Evolutionary conservation across 2,113 vertebrate genomes (phyloP).

Genomic region (Syngnathus typhle): DNA sequence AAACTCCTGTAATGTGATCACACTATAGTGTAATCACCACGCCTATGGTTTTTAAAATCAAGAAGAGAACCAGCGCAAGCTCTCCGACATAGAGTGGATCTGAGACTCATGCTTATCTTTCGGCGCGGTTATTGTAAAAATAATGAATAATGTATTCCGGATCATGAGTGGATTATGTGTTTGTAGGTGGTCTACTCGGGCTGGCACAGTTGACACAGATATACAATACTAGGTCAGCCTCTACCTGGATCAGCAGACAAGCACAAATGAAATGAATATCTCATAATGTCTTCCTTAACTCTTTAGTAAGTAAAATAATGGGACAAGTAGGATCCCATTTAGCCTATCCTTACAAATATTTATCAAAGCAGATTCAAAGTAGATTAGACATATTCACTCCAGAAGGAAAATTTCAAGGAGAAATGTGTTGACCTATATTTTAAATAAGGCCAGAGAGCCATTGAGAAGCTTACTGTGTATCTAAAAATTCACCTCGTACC

Average conservation of each 20-base stretch:
- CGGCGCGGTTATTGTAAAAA: slow-evolving; percentile 22
- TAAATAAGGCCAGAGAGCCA: slow-evolving; percentile 37
- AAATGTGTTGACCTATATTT: slow-evolving; percentile 37
- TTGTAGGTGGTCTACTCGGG: slow-evolving; percentile 7
- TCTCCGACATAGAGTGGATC: slow-evolving; percentile 4
- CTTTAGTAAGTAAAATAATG: too few species aligned
- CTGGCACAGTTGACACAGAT: slow-evolving; percentile 17
- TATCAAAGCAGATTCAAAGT: background rate
- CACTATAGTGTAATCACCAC: too few species aligned
- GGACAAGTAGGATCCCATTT: too few species aligned
- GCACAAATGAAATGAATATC: background rate
- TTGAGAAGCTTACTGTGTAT: slow-evolving; percentile 25
- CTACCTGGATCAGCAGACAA: background rate
- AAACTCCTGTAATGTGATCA: background rate
- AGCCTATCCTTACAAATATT: background rate
- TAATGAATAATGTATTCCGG: slow-evolving; percentile 22
- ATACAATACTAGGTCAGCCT: slow-evolving; percentile 26
- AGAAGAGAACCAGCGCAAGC: background rate
- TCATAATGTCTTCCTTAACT: background rate
- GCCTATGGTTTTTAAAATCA: background rate
- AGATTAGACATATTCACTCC: background rate
- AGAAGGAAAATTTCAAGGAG: too few species aligned
- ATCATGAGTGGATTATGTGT: slow-evolving; percentile 40
- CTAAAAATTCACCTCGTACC: slow-evolving; percentile 51
- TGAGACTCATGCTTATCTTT: slow-evolving; percentile 7